Evolutionary conservation across 2,888 invertebrate genomes (phyloP), one percentile per base, ranked within the genome.

Genomic region (Zygothrica quintamaculata): DNA sequence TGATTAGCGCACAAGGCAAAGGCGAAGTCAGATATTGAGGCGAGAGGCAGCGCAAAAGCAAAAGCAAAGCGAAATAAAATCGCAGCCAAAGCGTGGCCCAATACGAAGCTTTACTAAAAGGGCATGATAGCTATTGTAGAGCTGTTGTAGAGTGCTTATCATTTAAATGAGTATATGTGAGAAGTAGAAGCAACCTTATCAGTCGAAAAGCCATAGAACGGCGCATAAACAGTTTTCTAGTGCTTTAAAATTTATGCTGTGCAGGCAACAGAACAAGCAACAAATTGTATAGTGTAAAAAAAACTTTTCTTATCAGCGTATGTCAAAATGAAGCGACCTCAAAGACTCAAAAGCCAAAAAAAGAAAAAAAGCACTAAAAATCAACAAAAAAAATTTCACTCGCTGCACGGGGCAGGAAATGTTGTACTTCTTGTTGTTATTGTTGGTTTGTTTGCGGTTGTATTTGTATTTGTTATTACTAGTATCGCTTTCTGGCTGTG

Each of bases 321-420:
- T 50, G 42, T 57, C 47, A 50, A 26, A 40, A 43, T 52, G 39
- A n/a, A 60, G 52, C 84, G 84, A 81, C 81, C 81, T 84, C 80
- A 74, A 75, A 74, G 72, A 61, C 72, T 74, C 62, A 82, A 85
- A 82, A 82, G 65, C 72, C 68, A 72, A 72, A 85, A 57, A 56
- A 48, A 31, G 18, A 55, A 40, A 16, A 51, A 46, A 50, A 47
- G n/a, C n/a, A n/a, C n/a, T n/a, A 56, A 36, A 43, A 74, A 73
- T 48, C 58, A 74, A 62, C 56, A 66, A 69, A 50, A 61, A n/a
- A 67, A 26, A 80, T 86, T 84, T 86, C 62, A 70, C 77, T 77
- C 65, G 61, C 58, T 64, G 39, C 42, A 42, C 57, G 47, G 47
- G 74, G 84, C 80, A 80, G 80, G 80, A 80, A 80, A 80, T 48